A percentile compares a stretch with the other conserved stretches of the same genome.
Conservation (phyloP, 2,797 vertebrate species). For the Pipistrellus pygmaeus region DNA sequence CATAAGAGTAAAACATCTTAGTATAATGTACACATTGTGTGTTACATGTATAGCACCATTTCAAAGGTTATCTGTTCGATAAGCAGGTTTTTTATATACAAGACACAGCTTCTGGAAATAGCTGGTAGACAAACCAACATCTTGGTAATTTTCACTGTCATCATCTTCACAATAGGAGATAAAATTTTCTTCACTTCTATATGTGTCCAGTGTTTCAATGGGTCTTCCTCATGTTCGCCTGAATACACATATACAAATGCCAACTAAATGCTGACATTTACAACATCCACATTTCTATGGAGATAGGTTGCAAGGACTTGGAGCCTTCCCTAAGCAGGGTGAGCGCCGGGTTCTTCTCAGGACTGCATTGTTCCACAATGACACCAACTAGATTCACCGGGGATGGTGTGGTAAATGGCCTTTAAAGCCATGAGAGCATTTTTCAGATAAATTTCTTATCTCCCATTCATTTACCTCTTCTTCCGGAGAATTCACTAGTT, state of each 20-base stretch:
- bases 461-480: too few species aligned
- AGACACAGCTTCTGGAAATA: background rate
- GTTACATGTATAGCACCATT: background rate
- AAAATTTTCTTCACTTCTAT: background rate
- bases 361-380: too few species aligned
- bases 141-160: background rate
- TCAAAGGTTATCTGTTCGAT: background rate
- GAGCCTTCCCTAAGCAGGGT: too few species aligned
- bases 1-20: background rate
- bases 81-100: background rate
- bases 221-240: background rate
- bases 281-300: background rate
- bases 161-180: background rate
- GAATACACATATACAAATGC: background rate
- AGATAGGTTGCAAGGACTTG: fast-evolving
- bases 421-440: background rate
- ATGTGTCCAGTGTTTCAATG: background rate
- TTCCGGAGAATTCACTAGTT: too few species aligned
- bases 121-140: background rate
- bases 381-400: background rate
- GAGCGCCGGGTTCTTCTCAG: background rate
- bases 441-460: background rate
- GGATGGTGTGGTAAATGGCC: background rate
- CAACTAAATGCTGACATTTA: background rate
- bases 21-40: background rate